phyloP scores from a whole-genome alignment of 1,140 invertebrate species.

The Leptinotarsa texana region DNA sequence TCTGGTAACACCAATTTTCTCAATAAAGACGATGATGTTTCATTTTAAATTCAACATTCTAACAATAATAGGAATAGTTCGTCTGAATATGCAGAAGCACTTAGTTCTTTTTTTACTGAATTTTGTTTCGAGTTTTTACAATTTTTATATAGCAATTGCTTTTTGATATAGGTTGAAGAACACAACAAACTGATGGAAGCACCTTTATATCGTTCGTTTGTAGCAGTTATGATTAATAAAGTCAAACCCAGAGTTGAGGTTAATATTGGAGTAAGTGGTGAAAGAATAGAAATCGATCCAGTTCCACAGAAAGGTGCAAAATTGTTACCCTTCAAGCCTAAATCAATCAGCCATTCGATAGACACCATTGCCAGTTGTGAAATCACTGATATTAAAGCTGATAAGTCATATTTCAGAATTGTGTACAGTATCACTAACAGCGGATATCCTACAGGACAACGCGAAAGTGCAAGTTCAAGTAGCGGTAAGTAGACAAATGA shows the following conservation, averaged over 20 bases:
- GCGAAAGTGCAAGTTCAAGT: not conserved
- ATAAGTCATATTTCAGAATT: constrained; percentile 66
- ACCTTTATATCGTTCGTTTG: constrained; percentile 82
- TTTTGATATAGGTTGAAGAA: constrained; percentile 60
- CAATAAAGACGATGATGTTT: too few species aligned
- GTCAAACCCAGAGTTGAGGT: constrained; percentile 80
- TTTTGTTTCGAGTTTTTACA: too few species aligned
- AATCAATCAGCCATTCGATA: constrained; percentile 78
- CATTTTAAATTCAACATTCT: too few species aligned
- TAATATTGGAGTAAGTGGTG: constrained; percentile 79
- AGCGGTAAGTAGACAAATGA: not conserved
- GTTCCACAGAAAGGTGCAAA: constrained; percentile 71
- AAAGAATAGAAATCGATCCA: constrained; percentile 90
- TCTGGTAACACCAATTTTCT: too few species aligned
- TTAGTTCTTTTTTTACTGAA: too few species aligned
- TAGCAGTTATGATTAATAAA: constrained; percentile 78
- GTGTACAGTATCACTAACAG: constrained; percentile 58
- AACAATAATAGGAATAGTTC: too few species aligned
- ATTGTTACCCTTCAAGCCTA: constrained; percentile 71
- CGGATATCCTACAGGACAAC: constrained; percentile 15
- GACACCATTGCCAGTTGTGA: constrained; percentile 86
- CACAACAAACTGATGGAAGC: constrained; percentile 79
- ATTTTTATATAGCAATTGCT: not conserved
- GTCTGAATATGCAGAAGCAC: too few species aligned
- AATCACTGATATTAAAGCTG: constrained; percentile 69